Conservation (phyloP, 2,888 invertebrate genomes). For the Mesorhabditis spiculigera region DNA sequence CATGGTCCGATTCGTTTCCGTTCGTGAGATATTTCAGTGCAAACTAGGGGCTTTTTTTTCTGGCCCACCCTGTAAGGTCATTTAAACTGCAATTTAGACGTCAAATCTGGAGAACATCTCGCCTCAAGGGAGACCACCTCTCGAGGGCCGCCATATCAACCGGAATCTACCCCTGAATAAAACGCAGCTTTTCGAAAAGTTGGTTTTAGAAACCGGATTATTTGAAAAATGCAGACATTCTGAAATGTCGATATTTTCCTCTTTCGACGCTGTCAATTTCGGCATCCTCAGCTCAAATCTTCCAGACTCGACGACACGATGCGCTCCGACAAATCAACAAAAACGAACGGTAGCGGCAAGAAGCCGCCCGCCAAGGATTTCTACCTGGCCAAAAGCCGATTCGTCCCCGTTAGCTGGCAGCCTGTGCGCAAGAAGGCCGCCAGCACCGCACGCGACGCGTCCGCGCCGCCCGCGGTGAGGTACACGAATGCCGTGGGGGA, state of each 20-base stretch:
- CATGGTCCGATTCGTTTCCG: too few species aligned
- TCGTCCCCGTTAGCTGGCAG: conserved; percentile 69
- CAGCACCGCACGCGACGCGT: neutral
- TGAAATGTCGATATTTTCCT: neutral
- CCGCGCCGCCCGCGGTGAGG: neutral
- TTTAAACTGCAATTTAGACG: neutral
- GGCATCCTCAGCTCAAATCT: neutral
- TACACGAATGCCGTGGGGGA: neutral
- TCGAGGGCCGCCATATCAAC: conserved; percentile 42
- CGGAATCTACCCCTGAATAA: conserved; percentile 47
- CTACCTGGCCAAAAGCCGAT: conserved; percentile 76
- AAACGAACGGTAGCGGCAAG: conserved; percentile 27
- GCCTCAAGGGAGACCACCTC: conserved; percentile 32
- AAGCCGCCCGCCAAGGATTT: conserved; percentile 69
- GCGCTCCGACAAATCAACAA: conserved; percentile 14
- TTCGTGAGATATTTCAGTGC: too few species aligned
- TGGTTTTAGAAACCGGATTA: conserved; percentile 7
- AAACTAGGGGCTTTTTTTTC: too few species aligned
- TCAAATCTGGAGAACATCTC: conserved; percentile 31
- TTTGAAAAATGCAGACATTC: neutral
- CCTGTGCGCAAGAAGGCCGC: neutral
- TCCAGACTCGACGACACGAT: neutral
- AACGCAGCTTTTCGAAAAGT: conserved; percentile 33
- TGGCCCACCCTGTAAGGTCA: too few species aligned
- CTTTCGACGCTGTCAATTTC: neutral